A percentile compares a stretch with the other conserved stretches of the same genome.
Conservation (phyloP, 2,113 vertebrate species). For the Odobenus rosmarus region DNA sequence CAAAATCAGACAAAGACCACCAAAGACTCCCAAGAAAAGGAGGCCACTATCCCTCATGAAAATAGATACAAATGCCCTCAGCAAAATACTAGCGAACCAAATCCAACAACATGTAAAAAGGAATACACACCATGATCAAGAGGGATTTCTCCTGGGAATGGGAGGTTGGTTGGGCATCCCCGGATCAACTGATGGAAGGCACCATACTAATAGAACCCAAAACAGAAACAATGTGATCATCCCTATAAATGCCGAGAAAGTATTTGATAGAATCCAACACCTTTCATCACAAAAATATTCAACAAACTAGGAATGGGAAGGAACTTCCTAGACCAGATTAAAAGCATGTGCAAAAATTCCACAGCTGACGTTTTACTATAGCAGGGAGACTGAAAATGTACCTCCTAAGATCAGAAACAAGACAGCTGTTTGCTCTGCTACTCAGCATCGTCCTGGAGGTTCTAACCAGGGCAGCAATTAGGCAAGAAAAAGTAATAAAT, state of each 20-base stretch:
- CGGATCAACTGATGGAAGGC: accelerated
- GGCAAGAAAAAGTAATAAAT: background rate
- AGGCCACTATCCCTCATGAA: background rate
- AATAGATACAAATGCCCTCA: accelerated
- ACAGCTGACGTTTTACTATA: accelerated
- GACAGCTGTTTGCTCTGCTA: background rate
- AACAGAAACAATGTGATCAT: background rate
- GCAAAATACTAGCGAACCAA: background rate
- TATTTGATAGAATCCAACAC: background rate
- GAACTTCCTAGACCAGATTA: background rate
- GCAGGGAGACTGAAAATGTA: background rate
- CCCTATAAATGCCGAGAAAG: background rate
- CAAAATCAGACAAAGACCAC: background rate
- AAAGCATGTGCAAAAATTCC: background rate
- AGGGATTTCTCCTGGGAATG: background rate
- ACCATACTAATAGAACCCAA: background rate
- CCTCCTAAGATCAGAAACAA: background rate
- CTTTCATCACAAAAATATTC: background rate
- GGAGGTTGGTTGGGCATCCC: background rate
- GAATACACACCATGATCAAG: too few species aligned
- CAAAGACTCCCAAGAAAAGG: background rate
- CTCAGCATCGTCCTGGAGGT: accelerated
- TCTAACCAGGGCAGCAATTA: background rate
- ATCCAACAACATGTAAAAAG: background rate
- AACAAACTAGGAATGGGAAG: too few species aligned